Evolutionary conservation across 2,113 vertebrate species (phyloP).

Genomic region (Typhlomys cinereus): DNA sequence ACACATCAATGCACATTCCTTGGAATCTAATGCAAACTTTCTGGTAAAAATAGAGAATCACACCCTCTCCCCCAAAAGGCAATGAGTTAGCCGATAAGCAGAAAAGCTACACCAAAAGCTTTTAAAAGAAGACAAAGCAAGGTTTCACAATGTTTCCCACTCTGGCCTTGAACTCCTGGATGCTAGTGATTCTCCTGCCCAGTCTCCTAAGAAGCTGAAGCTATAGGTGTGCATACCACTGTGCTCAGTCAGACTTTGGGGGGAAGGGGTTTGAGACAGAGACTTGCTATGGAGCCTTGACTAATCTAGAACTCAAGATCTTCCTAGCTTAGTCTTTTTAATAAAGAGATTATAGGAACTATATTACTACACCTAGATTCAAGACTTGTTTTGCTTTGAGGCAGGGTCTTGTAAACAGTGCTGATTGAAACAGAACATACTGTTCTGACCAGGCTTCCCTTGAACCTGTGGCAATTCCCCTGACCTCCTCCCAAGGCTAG

Average conservation of each 20-base stretch:
- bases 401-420: not conserved
- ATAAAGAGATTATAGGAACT: not conserved
- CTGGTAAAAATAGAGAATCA: not conserved
- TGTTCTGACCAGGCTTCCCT: not conserved
- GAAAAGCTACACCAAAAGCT: not conserved
- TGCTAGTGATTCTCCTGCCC: not conserved
- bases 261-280: not conserved
- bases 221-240: not conserved
- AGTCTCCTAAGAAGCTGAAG: not conserved
- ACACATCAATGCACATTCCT: not conserved
- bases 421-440: not conserved
- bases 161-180: not conserved
- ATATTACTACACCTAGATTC: not conserved
- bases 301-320: not conserved
- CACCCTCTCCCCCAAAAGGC: not conserved
- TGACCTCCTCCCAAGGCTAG: not conserved
- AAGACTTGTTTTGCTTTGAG: not conserved
- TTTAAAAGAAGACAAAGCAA: no score
- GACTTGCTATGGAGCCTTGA: no score
- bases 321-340: not conserved
- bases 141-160: not conserved
- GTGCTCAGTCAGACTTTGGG: not conserved
- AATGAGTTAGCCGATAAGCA: accelerated
- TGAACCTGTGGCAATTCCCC: not conserved
- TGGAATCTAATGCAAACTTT: not conserved